Percentiles rank a stretch among this genome's conserved stretches.
Conservation (phyloP, 2,113 vertebrate species). For the Dipodomys merriami region DNA sequence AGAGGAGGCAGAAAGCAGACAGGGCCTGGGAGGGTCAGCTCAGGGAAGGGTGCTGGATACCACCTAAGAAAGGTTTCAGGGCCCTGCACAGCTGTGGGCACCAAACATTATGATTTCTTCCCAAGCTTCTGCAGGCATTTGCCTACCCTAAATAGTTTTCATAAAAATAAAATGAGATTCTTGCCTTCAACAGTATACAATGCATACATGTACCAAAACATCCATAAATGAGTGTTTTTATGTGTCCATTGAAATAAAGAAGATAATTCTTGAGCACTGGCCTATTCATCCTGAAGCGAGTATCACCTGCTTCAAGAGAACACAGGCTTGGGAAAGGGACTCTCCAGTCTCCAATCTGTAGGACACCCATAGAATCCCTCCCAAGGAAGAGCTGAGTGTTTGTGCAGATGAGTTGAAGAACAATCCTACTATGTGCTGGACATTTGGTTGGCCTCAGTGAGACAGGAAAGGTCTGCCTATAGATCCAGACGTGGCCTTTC, state of each 20-base stretch:
- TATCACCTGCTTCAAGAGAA: not conserved
- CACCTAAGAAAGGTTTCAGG: fast-evolving
- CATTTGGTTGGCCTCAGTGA: not conserved
- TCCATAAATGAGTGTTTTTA: not conserved
- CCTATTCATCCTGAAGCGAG: not conserved
- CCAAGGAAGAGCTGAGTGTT: no score
- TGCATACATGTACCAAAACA: not conserved
- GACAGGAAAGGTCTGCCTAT: fast-evolving
- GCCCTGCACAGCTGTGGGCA: fast-evolving
- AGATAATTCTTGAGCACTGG: not conserved
- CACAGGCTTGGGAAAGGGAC: fast-evolving
- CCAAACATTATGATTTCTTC: not conserved
- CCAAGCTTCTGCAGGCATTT: not conserved
- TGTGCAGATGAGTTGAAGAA: fast-evolving
- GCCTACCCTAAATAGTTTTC: not conserved
- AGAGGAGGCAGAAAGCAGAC: no score
- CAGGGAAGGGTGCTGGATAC: fast-evolving
- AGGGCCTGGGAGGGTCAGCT: not conserved
- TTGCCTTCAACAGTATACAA: not conserved
- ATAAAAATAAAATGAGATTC: not conserved
- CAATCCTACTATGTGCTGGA: fast-evolving
- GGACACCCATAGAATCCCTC: not conserved
- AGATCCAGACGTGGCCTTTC: no score
- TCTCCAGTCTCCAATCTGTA: no score
- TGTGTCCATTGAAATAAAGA: not conserved